Base-by-base conservation (phyloP, 2,888 invertebrate genomes). In the Sphinx pinastri region DNA sequence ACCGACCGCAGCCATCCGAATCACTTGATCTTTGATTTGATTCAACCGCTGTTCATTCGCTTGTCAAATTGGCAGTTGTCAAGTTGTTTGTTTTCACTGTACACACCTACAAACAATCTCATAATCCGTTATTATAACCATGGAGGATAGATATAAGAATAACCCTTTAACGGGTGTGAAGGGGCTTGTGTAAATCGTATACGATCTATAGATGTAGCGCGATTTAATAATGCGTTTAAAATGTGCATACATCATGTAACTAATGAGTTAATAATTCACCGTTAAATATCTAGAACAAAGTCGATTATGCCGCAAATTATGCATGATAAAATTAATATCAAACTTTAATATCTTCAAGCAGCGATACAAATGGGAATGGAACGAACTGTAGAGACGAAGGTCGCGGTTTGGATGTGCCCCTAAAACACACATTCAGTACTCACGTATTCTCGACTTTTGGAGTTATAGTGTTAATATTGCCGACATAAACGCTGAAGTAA, bases 31-130 rank as follows among this genome's bases (percentile, higher is more conserved):
- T 78, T 79, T 81, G 82, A 83, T 84, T 84, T 81, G 82, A 83
- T 80, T 79, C 81, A 80, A 79, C 75, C 76, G 77, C 78, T 83
- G 80, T 79, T 84, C 84, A 84, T 81, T 85, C 83, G 79, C 80
- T 88, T 88, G 84, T 86, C 82, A 85, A 85, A 87, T 87, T 85
- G 84, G 79, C 79, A 81, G 78, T 81, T 82, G 77, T 54, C 60
- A 47, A 52, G 52, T 77, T 81, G 79, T 80, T 77, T 58, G n/a
- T 71, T 76, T 72, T 70, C 66, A 19, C 13, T 49, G 25, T 38
- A 70, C 12, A 52, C 47, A 68, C 19, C 55, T 55, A 14, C 11
- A 51, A 49, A 49, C 49, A 31, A 49, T 25, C 59, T 52, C 52
- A 31, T 52, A 51, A 13, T 51, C 51, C 13, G 12, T 12, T 10